Evolutionary conservation across 2,797 vertebrate genomes (phyloP).

Genomic region (Pyrrhura leucotis): DNA sequence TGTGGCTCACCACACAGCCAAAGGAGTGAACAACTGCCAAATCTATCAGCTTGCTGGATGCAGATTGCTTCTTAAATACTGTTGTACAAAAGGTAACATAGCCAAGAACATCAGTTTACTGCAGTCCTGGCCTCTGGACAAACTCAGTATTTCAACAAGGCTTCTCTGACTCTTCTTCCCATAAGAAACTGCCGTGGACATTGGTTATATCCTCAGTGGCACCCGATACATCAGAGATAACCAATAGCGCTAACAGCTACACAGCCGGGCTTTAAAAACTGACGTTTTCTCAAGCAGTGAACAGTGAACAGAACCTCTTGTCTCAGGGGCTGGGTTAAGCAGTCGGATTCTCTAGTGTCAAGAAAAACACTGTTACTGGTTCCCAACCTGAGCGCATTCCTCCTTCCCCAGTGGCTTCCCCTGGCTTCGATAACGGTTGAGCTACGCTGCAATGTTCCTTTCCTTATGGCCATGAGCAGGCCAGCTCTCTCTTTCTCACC

Average conservation of each 20-base stretch:
- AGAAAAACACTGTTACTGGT: neutral
- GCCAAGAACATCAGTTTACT: neutral
- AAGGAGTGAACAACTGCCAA: neutral
- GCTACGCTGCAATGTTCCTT: neutral
- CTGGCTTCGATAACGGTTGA: neutral
- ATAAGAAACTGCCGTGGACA: neutral
- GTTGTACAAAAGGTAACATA: neutral
- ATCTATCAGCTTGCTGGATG: neutral
- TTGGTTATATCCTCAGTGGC: neutral
- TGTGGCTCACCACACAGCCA: neutral
- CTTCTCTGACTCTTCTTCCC: neutral
- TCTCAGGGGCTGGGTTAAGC: neutral
- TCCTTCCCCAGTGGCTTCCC: neutral
- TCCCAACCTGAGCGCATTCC: neutral
- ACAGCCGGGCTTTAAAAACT: neutral
- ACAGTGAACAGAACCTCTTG: neutral
- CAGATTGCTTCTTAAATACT: neutral
- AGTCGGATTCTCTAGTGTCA: neutral
- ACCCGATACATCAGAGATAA: accelerated
- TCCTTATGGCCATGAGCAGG: neutral
- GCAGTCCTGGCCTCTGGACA: neutral
- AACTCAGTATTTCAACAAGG: neutral
- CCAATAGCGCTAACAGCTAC: neutral
- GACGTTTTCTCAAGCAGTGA: neutral
- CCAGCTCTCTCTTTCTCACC: neutral